Conservation (phyloP, 2,797 vertebrate species). For the Cossypha caffra region DNA sequence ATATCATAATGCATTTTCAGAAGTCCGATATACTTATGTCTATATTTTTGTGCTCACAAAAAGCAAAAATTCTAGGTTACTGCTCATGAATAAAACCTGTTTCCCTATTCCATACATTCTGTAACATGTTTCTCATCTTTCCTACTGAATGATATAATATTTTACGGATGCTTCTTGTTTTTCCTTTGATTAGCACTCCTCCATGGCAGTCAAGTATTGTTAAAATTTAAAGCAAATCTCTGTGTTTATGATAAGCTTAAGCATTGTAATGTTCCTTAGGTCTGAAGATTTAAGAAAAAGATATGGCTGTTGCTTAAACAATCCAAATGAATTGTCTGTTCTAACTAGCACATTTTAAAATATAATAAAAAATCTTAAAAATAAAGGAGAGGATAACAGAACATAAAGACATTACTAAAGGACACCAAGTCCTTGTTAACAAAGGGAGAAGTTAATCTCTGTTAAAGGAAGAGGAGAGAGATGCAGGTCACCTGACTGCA, state of each 20-base stretch:
- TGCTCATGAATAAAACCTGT: background rate
- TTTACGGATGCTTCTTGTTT: background rate
- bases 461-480: background rate
- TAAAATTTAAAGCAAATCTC: background rate
- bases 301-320: rapidly evolving
- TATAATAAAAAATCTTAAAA: background rate
- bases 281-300: background rate
- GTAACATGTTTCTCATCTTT: background rate
- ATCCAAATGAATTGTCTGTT: background rate
- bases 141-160: background rate
- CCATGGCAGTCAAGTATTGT: background rate
- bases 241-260: background rate
- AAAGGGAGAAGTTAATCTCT: background rate
- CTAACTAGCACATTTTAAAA: background rate
- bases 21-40: background rate
- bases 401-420: background rate
- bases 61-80: background rate
- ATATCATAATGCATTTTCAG: background rate
- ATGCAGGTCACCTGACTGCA: background rate
- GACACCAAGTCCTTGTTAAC: background rate
- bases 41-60: background rate
- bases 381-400: rapidly evolving
- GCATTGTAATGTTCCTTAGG: background rate
- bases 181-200: background rate
- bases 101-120: background rate